Base-by-base conservation (phyloP, 1,140 invertebrate species). In the Euwallacea fornicatus region DNA sequence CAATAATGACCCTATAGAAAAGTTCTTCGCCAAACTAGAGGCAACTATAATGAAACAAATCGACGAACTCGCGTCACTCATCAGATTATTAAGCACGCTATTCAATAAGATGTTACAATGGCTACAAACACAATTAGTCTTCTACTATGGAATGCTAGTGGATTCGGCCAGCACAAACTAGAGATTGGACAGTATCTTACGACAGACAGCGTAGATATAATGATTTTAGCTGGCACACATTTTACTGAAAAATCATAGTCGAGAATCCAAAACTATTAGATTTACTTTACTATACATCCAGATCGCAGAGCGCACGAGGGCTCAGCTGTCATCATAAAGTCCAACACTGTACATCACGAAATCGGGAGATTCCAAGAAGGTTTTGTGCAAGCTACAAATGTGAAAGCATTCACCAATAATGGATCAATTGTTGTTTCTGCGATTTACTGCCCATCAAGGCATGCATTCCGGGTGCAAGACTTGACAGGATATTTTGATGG, bases 371-470 rank as follows among this genome's bases (percentile, higher is more conserved):
- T 41, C 50, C 7, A 42, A 56, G 69, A 44, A 21, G 60, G 73
- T 41, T 47, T 73, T 42, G n/a, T 78, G 7, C 74, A 78, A 71
- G 66, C 71, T 0, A 76, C 76, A 13, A 75, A 4, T 65, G 58
- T 60, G 15, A 41, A n/a, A n/a, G 7, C 9, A 71, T 55, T 33
- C 15, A 21, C 7, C 8, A 8, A 11, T 9, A 60, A 9, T 60
- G 15, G 58, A 9, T 15, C 63, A 11, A 47, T 80, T 1, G 78
- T 58, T 41, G 60, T 80, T 46, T 77, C 77, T 7, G 76, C 81
- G 53, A 62, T 82, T 3, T 82, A 83, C 62, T 76, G 77, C 62
- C 79, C 80, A 43, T 77, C 79, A 33, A 79, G 13, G 15, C 54
- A 76, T 71, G 73, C 74, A 56, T 8, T 8, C 21, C 78, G 76